Conservation (phyloP, 1,140 invertebrate genomes). For the Brachystomella parvula region DNA sequence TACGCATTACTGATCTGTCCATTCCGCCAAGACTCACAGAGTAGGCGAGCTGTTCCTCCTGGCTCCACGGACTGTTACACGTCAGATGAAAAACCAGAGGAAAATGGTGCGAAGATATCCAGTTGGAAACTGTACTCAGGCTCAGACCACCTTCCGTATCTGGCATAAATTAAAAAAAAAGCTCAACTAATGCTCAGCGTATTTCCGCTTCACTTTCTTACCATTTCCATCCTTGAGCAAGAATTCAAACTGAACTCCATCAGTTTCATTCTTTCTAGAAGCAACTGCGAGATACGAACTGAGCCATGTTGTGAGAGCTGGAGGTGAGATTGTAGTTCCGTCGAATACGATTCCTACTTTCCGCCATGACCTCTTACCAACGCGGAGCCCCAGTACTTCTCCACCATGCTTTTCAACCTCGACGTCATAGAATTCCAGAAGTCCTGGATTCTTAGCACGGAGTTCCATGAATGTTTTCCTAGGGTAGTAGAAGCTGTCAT, state of each 20-base stretch:
- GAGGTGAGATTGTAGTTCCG: conserved; percentile 21
- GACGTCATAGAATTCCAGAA: conserved; percentile 32
- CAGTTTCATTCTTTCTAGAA: conserved; percentile 1
- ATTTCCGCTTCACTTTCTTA: neutral
- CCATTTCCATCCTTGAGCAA: conserved; percentile 37
- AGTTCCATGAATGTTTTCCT: conserved; percentile 22
- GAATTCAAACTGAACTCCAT: conserved; percentile 25
- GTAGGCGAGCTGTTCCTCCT: neutral
- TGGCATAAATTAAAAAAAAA: conserved; percentile 14
- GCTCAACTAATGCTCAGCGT: neutral
- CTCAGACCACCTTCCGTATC: conserved; percentile 27
- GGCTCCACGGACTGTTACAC: conserved; percentile 17
- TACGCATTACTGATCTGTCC: neutral
- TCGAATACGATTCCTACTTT: conserved; percentile 31
- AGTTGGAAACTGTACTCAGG: conserved; percentile 12
- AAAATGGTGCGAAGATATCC: conserved; percentile 21
- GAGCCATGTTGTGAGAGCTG: conserved; percentile 20
- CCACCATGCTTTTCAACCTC: conserved; percentile 16
- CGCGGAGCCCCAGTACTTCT: conserved; percentile 30
- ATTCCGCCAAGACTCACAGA: neutral
- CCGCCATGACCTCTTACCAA: conserved; percentile 30
- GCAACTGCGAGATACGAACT: conserved; percentile 9
- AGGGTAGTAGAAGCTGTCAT: conserved; percentile 33
- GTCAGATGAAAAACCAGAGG: conserved; percentile 29
- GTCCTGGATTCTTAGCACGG: conserved; percentile 16